Evolutionary conservation across 1,140 invertebrate genomes (phyloP), one percentile per base, ranked within the genome.

Genomic region (Contarinia nasturtii): DNA sequence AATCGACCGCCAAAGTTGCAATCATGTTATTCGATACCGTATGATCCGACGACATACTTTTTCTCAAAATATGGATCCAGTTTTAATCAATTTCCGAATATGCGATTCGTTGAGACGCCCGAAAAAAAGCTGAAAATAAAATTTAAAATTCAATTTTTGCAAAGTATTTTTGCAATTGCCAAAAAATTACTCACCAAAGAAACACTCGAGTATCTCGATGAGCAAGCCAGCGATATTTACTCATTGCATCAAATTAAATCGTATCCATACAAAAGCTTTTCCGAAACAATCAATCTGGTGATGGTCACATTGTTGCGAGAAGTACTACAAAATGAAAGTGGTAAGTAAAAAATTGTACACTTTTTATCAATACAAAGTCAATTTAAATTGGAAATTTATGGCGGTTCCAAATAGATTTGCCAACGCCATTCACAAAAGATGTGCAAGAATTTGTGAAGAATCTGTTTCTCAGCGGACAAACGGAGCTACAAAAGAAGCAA

Each of bases 41-140:
- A 84, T 53, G 85, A 92, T 66, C 76, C 84, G 2, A 78, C 77
- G 0, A 80, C 76, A 10, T 83, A 90, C 60, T 92, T 91, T 62
- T 95, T 95, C 55, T 78, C 82, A 44, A 88, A 89, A 56, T 88
- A 85, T 57, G 91, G 90, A 17, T 93, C 91, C 1, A 90, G 84
- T 58, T 95, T 95, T 51, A 85, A 86, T 65, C 82, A 87, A 58
- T 84, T 84, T 57, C 79, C 81, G 0, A 79, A 86, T 49, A 79
- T 86, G 74, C 67, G 78, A 43, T 77, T 79, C 38, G 59, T 57
- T 19, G 76, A 81, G 42, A 75, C 72, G 18, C 71, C 75, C 0
- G 75, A 80, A 21, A 80, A 74, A 51, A 73, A 72, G 57, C 63
- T 60, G 43, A 70, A 57, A 49, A 64, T 75, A 46, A 73, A 77